Conservation (phyloP, 64 coral and sea anemone species). For the Dendrophyllia cribrosa region DNA sequence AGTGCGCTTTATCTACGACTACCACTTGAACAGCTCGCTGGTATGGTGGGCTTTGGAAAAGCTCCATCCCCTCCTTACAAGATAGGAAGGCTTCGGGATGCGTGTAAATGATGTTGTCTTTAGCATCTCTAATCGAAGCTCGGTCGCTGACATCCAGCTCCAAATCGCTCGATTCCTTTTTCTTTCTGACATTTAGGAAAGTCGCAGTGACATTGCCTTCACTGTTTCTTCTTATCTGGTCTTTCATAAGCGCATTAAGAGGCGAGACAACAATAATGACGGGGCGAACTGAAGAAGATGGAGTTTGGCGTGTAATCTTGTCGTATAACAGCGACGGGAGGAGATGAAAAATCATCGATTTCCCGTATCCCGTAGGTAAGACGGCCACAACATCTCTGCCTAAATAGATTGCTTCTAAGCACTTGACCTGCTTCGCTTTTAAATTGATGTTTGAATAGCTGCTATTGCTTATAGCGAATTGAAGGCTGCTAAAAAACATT, state of each 20-base stretch:
- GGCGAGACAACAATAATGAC: slow-evolving; percentile 23
- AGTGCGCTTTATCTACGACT: slow-evolving; percentile 1
- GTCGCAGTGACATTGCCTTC: neutral
- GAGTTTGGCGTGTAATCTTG: too few species aligned
- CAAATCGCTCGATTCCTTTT: neutral
- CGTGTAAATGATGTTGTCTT: neutral
- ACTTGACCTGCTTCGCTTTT: too few species aligned
- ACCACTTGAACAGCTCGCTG: neutral
- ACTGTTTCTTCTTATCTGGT: neutral
- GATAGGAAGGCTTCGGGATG: neutral
- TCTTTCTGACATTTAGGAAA: neutral
- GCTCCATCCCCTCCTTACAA: neutral
- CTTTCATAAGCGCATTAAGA: slow-evolving; percentile 22
- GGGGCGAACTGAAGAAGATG: too few species aligned
- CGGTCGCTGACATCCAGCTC: neutral
- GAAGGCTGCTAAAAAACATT: neutral
- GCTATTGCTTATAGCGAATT: too few species aligned
- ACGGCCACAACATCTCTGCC: too few species aligned
- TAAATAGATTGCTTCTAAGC: too few species aligned
- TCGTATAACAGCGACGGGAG: too few species aligned
- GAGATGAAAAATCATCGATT: too few species aligned
- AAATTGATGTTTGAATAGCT: too few species aligned
- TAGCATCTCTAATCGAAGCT: neutral
- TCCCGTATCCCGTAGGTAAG: too few species aligned
- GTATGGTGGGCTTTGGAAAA: neutral